Conservation (phyloP, 2,888 invertebrate genomes). For the Stenichneumon culpator region DNA sequence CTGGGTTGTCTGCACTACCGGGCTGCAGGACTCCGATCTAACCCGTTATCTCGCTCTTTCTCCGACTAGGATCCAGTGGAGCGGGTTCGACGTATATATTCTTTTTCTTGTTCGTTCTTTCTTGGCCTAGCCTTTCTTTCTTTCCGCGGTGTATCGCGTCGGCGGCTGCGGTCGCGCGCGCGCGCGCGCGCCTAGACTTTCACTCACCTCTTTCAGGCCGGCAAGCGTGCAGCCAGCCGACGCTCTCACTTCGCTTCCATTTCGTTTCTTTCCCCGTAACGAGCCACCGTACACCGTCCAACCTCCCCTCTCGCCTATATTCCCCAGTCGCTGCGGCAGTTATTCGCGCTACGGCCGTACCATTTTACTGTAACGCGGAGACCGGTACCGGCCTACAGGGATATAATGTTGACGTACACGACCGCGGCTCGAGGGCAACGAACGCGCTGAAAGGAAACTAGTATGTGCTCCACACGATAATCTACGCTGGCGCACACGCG, state of each 20-base stretch:
- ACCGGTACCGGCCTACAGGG: neutral
- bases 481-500: conserved; percentile 25
- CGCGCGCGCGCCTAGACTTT: conserved; percentile 75
- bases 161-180: conserved; percentile 60
- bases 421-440: conserved; percentile 57
- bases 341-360: conserved; percentile 26
- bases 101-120: conserved; percentile 1
- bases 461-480: conserved; percentile 43
- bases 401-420: conserved; percentile 16
- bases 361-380: neutral
- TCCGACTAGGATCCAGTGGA: conserved; percentile 39
- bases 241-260: conserved; percentile 75
- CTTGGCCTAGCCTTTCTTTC: conserved; percentile 13
- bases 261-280: conserved; percentile 68
- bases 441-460: conserved; percentile 63
- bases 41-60: conserved; percentile 47
- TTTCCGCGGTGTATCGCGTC: conserved; percentile 52
- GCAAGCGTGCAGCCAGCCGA: conserved; percentile 58
- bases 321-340: conserved; percentile 26
- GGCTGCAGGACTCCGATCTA: conserved; percentile 49
- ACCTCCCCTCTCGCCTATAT: conserved; percentile 5
- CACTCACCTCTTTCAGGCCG: conserved; percentile 75
- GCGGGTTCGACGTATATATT: conserved; percentile 26
- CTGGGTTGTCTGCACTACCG: conserved; percentile 46
- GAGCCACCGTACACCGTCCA: conserved; percentile 9